Evolutionary conservation across 2,888 invertebrate species (phyloP), one percentile per base, ranked within the genome.

Genomic region (Latrodectus elegans): DNA sequence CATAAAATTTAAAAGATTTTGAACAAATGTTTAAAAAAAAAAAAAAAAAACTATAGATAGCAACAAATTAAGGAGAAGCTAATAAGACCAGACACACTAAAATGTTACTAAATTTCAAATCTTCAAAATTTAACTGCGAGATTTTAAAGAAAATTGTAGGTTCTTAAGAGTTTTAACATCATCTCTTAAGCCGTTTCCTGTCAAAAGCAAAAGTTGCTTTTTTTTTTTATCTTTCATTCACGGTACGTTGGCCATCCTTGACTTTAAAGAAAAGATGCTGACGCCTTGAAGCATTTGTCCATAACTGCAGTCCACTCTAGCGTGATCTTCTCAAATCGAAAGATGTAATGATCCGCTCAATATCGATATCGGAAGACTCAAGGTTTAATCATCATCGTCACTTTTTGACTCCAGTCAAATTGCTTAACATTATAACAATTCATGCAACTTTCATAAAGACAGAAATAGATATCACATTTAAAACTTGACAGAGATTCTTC

Each of bases 231-330:
- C 52, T 72, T 72, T 72, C 14, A 72, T 72, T 72, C 72, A 72
- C 52, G 72, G 72, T 15, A 72, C 52, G 52, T 14, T 52, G 52
- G 52, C 72, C 72, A 72, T 72, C 72, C 72, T 72, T 72, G 72
- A 14, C 72, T 52, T 72, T 52, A 12, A 60, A 52, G 72, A 52
- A 72, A 15, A 10, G n/a, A 15, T 51, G 10, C 72, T 72, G 72
- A 71, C 26, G 49, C 12, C 12, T 22, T 8, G 15, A 15, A 72
- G 52, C 72, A 51, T 15, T 22, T 49, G n/a, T 52, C 51, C 52
- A 52, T 72, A 51, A 51, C 72, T 72, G 6, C 49, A 9, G n/a
- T 6, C 14, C 72, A 72, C 4, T 52, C 15, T 72, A 22, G 72
- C 72, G 17, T 72, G 52, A 17, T 51, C 51, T 52, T 52, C 17